Evolutionary conservation across 2,888 invertebrate species (phyloP).

Genomic region (Leptothorax acervorum): DNA sequence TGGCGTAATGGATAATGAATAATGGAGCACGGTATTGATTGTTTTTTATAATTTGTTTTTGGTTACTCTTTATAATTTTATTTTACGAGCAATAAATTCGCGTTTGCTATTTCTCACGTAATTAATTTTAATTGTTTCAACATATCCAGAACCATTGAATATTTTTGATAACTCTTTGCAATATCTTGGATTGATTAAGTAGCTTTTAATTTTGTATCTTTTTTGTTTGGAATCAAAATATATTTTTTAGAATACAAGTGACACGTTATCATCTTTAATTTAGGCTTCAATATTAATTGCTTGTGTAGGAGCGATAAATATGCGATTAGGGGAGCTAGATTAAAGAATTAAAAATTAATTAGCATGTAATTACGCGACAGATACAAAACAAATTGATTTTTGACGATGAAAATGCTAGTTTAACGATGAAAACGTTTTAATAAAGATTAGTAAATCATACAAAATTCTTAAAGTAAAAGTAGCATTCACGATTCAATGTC

Average conservation of each 20-base stretch:
- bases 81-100: neutral
- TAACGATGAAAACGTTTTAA: neutral
- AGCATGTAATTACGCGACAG: neutral
- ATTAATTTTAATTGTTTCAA: neutral
- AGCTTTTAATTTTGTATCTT: neutral
- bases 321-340: neutral
- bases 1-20: neutral
- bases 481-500: neutral
- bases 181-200: neutral
- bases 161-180: neutral
- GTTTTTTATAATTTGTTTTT: conserved; percentile 8
- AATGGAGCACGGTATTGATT: conserved; percentile 12
- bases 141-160: neutral
- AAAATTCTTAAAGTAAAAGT: neutral
- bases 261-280: neutral
- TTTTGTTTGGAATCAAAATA: neutral
- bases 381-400: neutral
- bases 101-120: neutral
- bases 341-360: conserved; percentile 8
- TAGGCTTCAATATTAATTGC: conserved; percentile 34
- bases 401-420: neutral
- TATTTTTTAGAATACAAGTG: neutral
- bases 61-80: conserved; percentile 2
- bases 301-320: neutral
- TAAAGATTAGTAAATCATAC: neutral